Evolutionary conservation across 1,140 invertebrate genomes (phyloP), one percentile per base, ranked within the genome.

Genomic region (Euura saliciscinereae): DNA sequence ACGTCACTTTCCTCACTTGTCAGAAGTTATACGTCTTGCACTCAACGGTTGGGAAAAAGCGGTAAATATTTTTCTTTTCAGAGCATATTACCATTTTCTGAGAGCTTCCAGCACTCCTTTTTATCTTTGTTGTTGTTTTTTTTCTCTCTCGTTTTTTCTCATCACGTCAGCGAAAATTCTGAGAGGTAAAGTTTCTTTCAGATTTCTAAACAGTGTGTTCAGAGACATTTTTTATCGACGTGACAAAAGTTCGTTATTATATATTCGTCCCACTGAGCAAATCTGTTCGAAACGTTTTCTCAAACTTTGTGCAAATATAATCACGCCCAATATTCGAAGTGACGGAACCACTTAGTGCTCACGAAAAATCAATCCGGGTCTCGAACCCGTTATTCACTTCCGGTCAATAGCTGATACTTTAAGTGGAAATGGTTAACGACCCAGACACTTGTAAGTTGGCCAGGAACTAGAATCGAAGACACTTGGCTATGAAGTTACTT

Each of bases 111-210:
- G 13, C 3, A 28, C 28, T 28, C 28, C 28, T 28, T 28, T 28
- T 28, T 28, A 28, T 28, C 28, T 28, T 28, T 59, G 69, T 65
- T 28, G 71, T 44, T 4, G 42, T 59, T 68, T 43, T n/a, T 44
- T 65, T 65, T 43, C 59, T 51, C 69, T 51, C 1, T 28, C 28
- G 28, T 28, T 28, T 67, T 71, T 65, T 44, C 44, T 67, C 65
- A 59, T 6, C 4, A n/a, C 51, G 11, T 13, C 66, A 51, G 44
- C 6, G 65, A 70, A 71, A 70, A 77, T 69, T 59, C 51, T 6
- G 51, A 59, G 13, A 8, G 51, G 51, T n/a, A 59, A 59, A 59
- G 3, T n/a, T 59, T n/a, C 51, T 59, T n/a, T 6, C 51, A 6
- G 51, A 59, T 59, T 59, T 59, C 51, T n/a, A 8, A 59, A 59